Percentiles rank a stretch among this genome's conserved stretches.
Evolutionary conservation across 2,113 vertebrate genomes (phyloP).

Genomic region (Crotalus helleri): DNA sequence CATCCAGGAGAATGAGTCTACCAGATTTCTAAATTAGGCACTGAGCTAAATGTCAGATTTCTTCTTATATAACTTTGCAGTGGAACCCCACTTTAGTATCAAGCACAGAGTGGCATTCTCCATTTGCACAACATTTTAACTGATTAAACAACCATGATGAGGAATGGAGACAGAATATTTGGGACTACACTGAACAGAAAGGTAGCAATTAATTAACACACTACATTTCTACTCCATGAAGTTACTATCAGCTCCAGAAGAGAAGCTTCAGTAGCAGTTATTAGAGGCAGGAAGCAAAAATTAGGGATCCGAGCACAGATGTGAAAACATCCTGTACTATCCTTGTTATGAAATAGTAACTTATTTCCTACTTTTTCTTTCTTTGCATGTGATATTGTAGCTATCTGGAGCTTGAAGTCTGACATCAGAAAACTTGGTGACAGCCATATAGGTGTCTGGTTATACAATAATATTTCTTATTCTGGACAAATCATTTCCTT

Average conservation of each 20-base stretch:
- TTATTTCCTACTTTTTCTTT: neutral
- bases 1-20: neutral
- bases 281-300: neutral
- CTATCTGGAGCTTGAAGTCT: neutral
- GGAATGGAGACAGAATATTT: neutral
- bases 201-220: neutral
- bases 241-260: neutral
- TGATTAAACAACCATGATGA: neutral
- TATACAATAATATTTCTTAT: neutral
- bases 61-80: neutral
- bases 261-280: neutral
- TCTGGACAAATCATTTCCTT: neutral
- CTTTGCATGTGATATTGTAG: neutral
- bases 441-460: neutral
- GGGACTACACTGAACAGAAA: neutral
- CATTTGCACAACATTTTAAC: neutral
- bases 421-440: neutral
- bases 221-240: neutral
- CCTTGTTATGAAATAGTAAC: neutral
- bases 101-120: neutral
- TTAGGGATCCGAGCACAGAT: neutral
- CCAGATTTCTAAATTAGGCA: neutral
- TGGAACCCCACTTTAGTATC: neutral
- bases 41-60: neutral
- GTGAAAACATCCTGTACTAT: neutral